Base-by-base conservation (phyloP, 2,797 vertebrate species). In the Diglossa cyanea region DNA sequence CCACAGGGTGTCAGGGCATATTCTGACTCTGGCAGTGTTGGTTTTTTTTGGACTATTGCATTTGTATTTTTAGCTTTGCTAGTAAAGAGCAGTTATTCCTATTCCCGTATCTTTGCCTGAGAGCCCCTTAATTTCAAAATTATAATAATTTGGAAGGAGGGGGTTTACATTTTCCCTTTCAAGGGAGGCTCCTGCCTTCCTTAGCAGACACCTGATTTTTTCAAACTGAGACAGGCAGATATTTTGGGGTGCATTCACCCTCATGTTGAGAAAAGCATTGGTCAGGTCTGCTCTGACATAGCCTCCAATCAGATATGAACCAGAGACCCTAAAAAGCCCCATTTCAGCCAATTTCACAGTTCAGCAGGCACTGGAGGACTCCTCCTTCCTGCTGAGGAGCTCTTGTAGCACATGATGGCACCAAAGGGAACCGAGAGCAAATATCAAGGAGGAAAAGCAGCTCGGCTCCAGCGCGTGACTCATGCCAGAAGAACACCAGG, bases 371-470 rank as follows among this genome's bases (percentile, higher is more conserved):
- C 12, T 61, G 44, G 19, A 28, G 60, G 48, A 33, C 37, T 53
- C 28, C 61, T 91, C 51, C 63, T 57, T 85, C n/a, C 84, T 92
- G 80, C 60, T 87, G 88, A 58, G 79, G 61, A 86, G 82, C 85
- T 80, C 6, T 0, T 47, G 90, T 4, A 94, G 88, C 90, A 75
- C 92, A 77, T 39, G 93, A 85, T 71, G 92, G 92, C 86, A 86
- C 92, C 86, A 93, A 95, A 94, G 94, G 92, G 93, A 97, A 74
- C 77, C 1, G 10, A 77, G 88, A 63, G 63, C 80, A 93, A 93
- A 76, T 18, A 92, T 35, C 88, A 61, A 30, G 83, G 53, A 87
- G 76, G 48, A 75, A 23, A 83, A 93, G 78, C 86, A 82, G 88
- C 71, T 86, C 57, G 0, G 2, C 90, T 88, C 58, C 88, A 68